These are phyloP conservation scores for Erebia epiphron DNA, from an alignment of 2,888 invertebrate genomes.

Conservation along the genomic window DNA sequence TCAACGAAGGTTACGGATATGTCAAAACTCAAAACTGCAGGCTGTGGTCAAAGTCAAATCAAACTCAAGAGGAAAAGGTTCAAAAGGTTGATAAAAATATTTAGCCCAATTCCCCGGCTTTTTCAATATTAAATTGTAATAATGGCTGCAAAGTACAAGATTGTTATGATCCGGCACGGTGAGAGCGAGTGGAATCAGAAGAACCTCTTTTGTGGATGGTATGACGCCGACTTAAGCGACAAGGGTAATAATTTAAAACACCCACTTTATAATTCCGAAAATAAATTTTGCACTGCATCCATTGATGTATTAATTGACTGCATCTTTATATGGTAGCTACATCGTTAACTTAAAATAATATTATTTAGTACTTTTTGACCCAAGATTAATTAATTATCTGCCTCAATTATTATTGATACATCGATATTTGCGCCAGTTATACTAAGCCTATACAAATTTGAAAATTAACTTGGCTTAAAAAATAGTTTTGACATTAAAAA, in stretches of 20 bases:
- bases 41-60: too few species aligned
- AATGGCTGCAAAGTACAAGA: conserved; percentile 80
- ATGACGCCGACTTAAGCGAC: conserved; percentile 86
- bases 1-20: conserved; percentile 64
- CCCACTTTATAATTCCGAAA: conserved; percentile 3
- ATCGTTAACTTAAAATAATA: neutral
- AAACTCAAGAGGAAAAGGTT: conserved; percentile 8
- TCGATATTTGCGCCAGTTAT: too few species aligned
- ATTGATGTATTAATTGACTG: too few species aligned
- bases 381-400: too few species aligned
- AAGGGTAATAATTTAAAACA: conserved; percentile 79
- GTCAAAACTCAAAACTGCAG: too few species aligned
- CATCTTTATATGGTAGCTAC: neutral
- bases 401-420: too few species aligned
- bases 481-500: too few species aligned
- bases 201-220: conserved; percentile 90
- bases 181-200: conserved; percentile 90
- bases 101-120: conserved; percentile 43
- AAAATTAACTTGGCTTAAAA: too few species aligned
- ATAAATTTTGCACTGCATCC: neutral
- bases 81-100: neutral
- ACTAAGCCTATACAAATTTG: too few species aligned
- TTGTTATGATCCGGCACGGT: conserved; percentile 90
- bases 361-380: neutral
- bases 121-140: conserved; percentile 38